These are phyloP conservation scores for Brachypodius melanocephalos DNA, from an alignment of 2,113 vertebrate species.

Conservation along the genomic window DNA sequence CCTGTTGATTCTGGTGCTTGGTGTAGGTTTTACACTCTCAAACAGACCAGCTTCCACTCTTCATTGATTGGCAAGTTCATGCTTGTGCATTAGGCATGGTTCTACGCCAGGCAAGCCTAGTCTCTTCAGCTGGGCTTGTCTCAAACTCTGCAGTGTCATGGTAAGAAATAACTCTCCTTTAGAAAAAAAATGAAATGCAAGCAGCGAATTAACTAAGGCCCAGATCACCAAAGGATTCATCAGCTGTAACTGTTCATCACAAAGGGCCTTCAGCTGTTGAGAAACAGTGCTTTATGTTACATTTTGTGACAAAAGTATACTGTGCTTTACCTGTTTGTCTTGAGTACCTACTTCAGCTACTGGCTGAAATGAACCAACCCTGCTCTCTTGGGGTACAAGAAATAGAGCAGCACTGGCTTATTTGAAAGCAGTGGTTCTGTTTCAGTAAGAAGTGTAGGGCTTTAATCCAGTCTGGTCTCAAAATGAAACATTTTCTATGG, in stretches of 20 bases:
- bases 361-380: background rate
- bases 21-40: background rate
- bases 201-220: background rate
- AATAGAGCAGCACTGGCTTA: background rate
- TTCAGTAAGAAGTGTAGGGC: background rate
- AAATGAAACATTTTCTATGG: background rate
- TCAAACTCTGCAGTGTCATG: background rate
- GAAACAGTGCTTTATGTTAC: background rate
- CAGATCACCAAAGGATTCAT: fast-evolving
- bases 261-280: background rate
- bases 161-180: background rate
- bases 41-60: background rate
- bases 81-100: background rate
- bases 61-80: background rate
- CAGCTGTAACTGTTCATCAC: background rate
- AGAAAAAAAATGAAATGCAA: background rate
- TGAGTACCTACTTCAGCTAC: fast-evolving
- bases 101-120: background rate
- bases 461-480: background rate
- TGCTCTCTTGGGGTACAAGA: fast-evolving
- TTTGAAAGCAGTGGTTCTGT: background rate
- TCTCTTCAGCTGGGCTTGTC: background rate
- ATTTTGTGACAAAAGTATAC: background rate
- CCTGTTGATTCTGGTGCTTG: background rate
- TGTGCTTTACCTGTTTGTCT: background rate